Evolutionary conservation across 2,888 invertebrate genomes (phyloP).

Genomic region (Cremastobaeus sp.): DNA sequence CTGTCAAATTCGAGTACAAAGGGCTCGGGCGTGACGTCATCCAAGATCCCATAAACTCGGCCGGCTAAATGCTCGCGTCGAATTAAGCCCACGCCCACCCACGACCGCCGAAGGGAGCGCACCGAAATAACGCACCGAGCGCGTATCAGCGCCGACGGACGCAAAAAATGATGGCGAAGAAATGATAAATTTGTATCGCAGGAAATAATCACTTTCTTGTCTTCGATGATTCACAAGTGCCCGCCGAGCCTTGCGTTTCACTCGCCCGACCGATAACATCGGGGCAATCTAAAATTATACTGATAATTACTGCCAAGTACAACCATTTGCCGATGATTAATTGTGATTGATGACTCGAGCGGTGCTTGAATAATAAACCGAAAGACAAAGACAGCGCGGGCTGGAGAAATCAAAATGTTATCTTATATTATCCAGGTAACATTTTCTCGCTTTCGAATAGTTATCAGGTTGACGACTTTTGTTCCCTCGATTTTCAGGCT

Average conservation of each 20-base stretch:
- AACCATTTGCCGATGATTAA: not conserved
- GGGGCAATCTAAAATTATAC: not conserved
- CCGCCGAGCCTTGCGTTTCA: constrained; percentile 1
- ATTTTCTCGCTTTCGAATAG: no score
- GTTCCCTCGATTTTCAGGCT: no score
- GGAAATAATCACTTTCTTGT: constrained; percentile 47
- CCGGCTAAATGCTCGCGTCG: constrained; percentile 68
- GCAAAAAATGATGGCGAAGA: constrained; percentile 50
- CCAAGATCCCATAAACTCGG: constrained; percentile 68
- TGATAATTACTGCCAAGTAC: not conserved
- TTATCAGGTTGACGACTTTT: no score
- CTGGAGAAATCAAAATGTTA: no score
- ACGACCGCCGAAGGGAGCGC: constrained; percentile 63
- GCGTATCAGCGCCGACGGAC: constrained; percentile 36
- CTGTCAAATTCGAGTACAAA: constrained; percentile 55
- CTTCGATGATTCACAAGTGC: constrained; percentile 38
- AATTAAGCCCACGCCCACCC: constrained; percentile 71
- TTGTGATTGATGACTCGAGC: no score
- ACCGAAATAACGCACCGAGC: constrained; percentile 72
- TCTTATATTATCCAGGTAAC: no score
- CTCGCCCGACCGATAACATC: constrained; percentile 5
- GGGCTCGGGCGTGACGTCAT: constrained; percentile 67
- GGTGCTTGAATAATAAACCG: no score
- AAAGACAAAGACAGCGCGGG: no score
- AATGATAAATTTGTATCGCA: constrained; percentile 36